Percentiles rank a stretch among this genome's conserved stretches.
These are phyloP conservation scores for Pseudorasbora parva DNA, from an alignment of 2,113 vertebrate genomes.

Conservation along the genomic window DNA sequence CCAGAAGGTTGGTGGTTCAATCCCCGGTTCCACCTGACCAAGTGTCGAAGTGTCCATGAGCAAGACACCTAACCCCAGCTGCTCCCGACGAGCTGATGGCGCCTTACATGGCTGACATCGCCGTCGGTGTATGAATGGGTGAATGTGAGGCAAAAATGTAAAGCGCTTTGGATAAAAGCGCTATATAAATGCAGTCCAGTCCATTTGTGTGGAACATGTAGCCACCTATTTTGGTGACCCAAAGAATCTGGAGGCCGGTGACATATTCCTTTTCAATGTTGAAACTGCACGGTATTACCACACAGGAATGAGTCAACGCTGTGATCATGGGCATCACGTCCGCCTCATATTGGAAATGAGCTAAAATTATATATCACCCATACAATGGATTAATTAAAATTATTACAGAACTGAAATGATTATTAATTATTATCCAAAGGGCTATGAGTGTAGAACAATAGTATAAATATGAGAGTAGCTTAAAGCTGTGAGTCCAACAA, in stretches of 20 bases:
- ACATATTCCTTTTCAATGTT: neutral
- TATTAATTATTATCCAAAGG: no score
- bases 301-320: slow-evolving; percentile 65
- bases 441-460: neutral
- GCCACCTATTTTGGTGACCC: slow-evolving; percentile 57
- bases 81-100: no score
- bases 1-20: no score
- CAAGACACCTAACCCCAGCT: no score
- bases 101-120: no score
- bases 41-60: no score
- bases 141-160: slow-evolving; percentile 39
- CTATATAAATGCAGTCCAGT: no score
- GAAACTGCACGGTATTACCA: slow-evolving; percentile 71
- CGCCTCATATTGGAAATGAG: slow-evolving; percentile 27
- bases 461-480: neutral
- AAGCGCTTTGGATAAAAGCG: no score
- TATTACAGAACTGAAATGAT: neutral
- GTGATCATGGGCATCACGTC: slow-evolving; percentile 61
- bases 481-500: neutral
- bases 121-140: no score
- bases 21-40: no score
- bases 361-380: slow-evolving; percentile 38
- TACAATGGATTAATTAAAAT: neutral
- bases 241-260: slow-evolving; percentile 53
- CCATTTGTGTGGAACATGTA: slow-evolving; percentile 64